Conservation (phyloP, 2,888 invertebrate genomes). For the Callyntrura guangdongensis region DNA sequence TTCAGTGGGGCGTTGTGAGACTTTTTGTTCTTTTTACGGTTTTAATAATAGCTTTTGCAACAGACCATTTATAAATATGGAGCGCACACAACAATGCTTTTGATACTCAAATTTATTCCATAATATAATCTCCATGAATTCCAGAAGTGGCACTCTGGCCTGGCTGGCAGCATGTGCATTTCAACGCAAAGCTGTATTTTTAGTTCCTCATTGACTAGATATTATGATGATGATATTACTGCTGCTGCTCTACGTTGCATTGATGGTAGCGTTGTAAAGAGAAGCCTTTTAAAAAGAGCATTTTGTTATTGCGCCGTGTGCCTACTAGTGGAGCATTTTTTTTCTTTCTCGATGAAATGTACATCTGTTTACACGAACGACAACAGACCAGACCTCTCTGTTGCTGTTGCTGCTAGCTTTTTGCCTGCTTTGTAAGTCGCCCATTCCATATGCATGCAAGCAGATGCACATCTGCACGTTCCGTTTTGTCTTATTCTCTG, state of each 20-base stretch:
- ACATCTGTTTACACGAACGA: constrained; percentile 58
- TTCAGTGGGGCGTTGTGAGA: background rate
- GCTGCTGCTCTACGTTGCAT: background rate
- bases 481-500: constrained; percentile 33
- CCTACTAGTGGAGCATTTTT: constrained; percentile 48
- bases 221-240: background rate
- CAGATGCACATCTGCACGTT: constrained; percentile 76
- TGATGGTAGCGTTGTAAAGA: background rate
- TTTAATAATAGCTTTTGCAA: background rate
- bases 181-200: constrained; percentile 45
- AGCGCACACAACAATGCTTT: constrained; percentile 45
- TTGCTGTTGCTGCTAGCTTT: too few relatives aligned
- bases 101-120: constrained; percentile 21
- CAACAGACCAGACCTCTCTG: constrained; percentile 50
- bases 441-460: constrained; percentile 62
- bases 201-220: constrained; percentile 50
- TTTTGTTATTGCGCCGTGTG: constrained; percentile 39
- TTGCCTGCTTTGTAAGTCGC: constrained; percentile 59
- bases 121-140: constrained; percentile 34
- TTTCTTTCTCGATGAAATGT: constrained; percentile 27
- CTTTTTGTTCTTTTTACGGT: background rate
- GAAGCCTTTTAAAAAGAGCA: constrained; percentile 53
- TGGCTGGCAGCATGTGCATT: constrained; percentile 50
- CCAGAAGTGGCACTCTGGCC: constrained; percentile 41
- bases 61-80: constrained; percentile 9